A percentile compares a stretch with the other conserved stretches of the same genome.
These are phyloP conservation scores for Xanthorhoe designata DNA, from an alignment of 2,888 invertebrate genomes.

Conservation along the genomic window DNA sequence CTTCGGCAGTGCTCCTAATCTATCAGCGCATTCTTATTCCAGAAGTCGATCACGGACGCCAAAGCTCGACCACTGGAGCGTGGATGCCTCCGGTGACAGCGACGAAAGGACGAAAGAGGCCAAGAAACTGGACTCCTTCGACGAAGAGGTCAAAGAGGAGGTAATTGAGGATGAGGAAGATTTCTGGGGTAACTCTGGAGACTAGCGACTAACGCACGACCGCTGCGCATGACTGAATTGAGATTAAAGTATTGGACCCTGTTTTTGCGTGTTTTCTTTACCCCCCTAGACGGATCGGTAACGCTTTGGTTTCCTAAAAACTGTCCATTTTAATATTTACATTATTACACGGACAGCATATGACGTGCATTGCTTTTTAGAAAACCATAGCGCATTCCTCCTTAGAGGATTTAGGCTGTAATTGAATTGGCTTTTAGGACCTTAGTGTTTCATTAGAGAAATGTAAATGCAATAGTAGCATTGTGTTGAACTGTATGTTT, in stretches of 20 bases:
- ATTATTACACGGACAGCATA: background rate
- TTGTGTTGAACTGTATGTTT: constrained; percentile 18
- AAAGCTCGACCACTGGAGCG: constrained; percentile 66
- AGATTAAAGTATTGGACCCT: constrained; percentile 72
- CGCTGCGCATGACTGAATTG: constrained; percentile 78
- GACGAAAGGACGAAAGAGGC: constrained; percentile 61
- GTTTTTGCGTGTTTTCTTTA: constrained; percentile 70
- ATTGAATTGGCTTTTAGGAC: constrained; percentile 68
- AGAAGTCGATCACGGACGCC: constrained; percentile 82
- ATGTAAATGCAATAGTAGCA: constrained; percentile 30
- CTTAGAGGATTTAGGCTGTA: constrained; percentile 63
- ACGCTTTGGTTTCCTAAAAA: constrained; percentile 18
- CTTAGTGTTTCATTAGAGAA: constrained; percentile 40
- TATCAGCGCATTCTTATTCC: constrained; percentile 82
- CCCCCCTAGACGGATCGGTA: constrained; percentile 54
- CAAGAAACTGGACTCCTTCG: constrained; percentile 74
- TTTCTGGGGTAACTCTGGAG: constrained; percentile 79
- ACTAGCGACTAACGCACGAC: constrained; percentile 74
- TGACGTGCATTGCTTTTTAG: constrained; percentile 4
- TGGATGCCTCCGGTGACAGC: constrained; percentile 61
- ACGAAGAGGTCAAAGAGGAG: constrained; percentile 75
- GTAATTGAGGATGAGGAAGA: constrained; percentile 76
- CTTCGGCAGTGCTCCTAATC: constrained; percentile 80
- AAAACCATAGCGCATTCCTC: constrained; percentile 49
- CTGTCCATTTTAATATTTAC: background rate